These are phyloP conservation scores for Brachypalpus laphriformis DNA, from an alignment of 2,888 invertebrate genomes.

Conservation along the genomic window DNA sequence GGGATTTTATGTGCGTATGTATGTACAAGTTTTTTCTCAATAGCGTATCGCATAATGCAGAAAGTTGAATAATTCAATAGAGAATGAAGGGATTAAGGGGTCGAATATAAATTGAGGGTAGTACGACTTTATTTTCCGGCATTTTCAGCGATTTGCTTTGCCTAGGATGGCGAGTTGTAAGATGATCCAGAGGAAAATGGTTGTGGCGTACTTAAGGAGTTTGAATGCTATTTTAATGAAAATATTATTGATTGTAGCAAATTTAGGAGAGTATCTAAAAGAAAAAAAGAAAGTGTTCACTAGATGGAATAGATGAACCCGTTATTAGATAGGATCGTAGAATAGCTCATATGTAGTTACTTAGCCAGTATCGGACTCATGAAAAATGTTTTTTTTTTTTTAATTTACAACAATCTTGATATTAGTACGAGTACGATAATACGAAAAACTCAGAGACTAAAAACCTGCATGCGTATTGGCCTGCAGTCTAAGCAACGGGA, in stretches of 20 bases:
- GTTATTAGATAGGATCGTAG: too few relatives aligned
- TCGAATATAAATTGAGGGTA: conserved; percentile 60
- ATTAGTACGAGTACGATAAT: too few relatives aligned
- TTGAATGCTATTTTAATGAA: neutral
- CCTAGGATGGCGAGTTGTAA: conserved; percentile 5
- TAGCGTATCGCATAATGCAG: conserved; percentile 25
- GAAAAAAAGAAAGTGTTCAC: too few relatives aligned
- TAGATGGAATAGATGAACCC: too few relatives aligned
- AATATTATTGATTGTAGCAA: neutral
- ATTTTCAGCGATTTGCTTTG: conserved; percentile 39
- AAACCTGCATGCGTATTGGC: too few relatives aligned
- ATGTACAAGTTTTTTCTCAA: conserved; percentile 9
- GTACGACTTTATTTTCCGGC: conserved; percentile 27
- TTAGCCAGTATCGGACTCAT: too few relatives aligned
- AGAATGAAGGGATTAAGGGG: conserved; percentile 47
- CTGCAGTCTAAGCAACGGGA: too few relatives aligned
- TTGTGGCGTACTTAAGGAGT: conserved; percentile 17
- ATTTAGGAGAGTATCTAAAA: too few relatives aligned
- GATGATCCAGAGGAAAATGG: conserved; percentile 44
- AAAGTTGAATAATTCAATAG: conserved; percentile 46
- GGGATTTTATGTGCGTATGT: conserved; percentile 10
- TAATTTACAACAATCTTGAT: too few relatives aligned
- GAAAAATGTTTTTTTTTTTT: too few relatives aligned
- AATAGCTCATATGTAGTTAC: too few relatives aligned
- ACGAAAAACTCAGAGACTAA: too few relatives aligned